phyloP scores from a whole-genome alignment of 2,113 vertebrate genomes.

The Passer domesticus region DNA sequence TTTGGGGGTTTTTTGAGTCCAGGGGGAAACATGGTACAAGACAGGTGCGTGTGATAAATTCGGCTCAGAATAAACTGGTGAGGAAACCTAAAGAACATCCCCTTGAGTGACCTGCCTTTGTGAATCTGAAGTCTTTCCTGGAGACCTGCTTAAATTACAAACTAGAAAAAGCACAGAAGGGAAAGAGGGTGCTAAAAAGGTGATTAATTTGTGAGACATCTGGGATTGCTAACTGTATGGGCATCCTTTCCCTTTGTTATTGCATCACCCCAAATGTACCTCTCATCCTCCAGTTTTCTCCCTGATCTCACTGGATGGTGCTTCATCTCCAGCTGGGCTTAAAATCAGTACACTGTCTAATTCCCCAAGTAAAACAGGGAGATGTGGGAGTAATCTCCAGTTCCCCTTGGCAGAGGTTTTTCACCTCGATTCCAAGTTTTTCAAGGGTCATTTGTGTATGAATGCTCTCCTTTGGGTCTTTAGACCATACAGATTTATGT shows the following conservation, averaged over 20 bases:
- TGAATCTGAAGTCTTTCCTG: not conserved
- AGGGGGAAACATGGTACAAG: not conserved
- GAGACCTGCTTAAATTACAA: not conserved
- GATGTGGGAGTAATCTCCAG: not conserved
- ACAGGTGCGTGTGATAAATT: not conserved
- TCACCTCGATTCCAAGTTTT: not conserved
- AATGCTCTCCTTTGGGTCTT: not conserved
- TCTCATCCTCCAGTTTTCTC: not conserved
- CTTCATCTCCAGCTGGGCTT: not conserved
- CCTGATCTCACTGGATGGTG: fast-evolving
- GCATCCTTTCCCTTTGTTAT: not conserved
- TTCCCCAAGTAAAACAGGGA: not conserved
- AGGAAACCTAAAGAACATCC: not conserved
- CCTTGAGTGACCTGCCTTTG: not conserved
- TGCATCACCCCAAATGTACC: not conserved
- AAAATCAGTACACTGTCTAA: not conserved
- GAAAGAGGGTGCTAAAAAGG: not conserved
- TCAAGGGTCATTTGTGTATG: not conserved
- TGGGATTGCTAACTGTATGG: not conserved
- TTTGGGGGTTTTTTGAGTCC: not conserved
- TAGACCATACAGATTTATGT: not conserved
- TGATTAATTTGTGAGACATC: not conserved
- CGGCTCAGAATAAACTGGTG: not conserved
- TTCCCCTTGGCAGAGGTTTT: not conserved
- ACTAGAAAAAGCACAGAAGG: not conserved